Evolutionary conservation across 1,140 invertebrate species (phyloP).

Genomic region (Caligus rogercresseyi): DNA sequence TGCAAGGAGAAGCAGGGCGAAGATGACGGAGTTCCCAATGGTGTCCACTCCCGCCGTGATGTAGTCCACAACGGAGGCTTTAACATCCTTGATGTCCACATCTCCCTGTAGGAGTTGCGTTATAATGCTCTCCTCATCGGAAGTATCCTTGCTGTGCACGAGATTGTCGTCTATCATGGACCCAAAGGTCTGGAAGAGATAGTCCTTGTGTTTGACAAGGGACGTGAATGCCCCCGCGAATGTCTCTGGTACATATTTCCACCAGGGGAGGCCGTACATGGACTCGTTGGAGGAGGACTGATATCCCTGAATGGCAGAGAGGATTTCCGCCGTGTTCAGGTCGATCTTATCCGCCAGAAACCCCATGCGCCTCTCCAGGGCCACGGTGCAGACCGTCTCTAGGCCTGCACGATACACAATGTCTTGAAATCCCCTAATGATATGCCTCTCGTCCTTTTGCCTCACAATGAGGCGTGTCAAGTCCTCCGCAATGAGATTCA

Average conservation of each 20-base stretch:
- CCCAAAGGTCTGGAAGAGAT: slow-evolving; percentile 9
- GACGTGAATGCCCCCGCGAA: slow-evolving; percentile 40
- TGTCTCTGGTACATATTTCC: slow-evolving; percentile 55
- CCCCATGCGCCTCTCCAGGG: slow-evolving; percentile 55
- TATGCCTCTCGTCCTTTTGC: slow-evolving; percentile 28
- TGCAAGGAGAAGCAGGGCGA: slow-evolving; percentile 28
- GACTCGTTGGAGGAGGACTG: slow-evolving; percentile 28
- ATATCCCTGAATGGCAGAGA: slow-evolving; percentile 26
- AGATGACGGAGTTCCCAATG: slow-evolving; percentile 32
- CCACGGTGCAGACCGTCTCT: slow-evolving; percentile 38
- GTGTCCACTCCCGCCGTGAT: slow-evolving; percentile 69
- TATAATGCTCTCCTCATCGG: slow-evolving; percentile 9
- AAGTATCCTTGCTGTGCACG: slow-evolving; percentile 37
- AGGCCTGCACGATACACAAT: slow-evolving; percentile 54
- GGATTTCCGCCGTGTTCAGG: slow-evolving; percentile 26
- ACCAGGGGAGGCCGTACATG: slow-evolving; percentile 55
- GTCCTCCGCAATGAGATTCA: slow-evolving; percentile 57
- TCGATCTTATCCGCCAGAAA: slow-evolving; percentile 45
- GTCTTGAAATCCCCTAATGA: slow-evolving; percentile 44
- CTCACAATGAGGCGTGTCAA: slow-evolving; percentile 43
- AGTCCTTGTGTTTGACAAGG: slow-evolving; percentile 51
- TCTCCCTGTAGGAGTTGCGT: slow-evolving; percentile 24
- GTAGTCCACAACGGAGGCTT: slow-evolving; percentile 63
- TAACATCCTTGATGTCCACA: slow-evolving; percentile 57
- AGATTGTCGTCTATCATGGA: slow-evolving; percentile 38